Conservation (phyloP, 2,797 vertebrate genomes). For the Spondyliosoma cantharus region DNA sequence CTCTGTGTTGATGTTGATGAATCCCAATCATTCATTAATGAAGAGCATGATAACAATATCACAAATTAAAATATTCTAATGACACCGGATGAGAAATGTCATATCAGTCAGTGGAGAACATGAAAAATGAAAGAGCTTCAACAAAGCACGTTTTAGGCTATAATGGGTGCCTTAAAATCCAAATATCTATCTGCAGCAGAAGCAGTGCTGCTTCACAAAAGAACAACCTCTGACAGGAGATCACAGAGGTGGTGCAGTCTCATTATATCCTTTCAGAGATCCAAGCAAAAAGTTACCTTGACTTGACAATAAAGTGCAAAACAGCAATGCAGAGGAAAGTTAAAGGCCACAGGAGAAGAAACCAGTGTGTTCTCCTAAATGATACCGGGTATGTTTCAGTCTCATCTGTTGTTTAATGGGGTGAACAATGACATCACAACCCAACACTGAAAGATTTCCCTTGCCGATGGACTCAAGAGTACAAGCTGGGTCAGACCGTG, state of each 20-base stretch:
- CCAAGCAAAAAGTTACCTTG: background rate
- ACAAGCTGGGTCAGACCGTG: constrained; percentile 12
- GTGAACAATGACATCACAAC: constrained; percentile 16
- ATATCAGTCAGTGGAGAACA: constrained; percentile 51
- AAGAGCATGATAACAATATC: constrained; percentile 45
- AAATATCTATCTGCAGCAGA: constrained; percentile 18
- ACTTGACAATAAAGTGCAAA: constrained; percentile 20
- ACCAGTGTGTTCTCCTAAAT: constrained; percentile 1
- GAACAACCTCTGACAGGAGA: constrained; percentile 21
- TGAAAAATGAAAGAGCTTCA: constrained; percentile 16
- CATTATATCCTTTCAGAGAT: constrained; percentile 28
- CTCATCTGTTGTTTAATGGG: constrained; percentile 19
- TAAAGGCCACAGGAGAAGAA: constrained; percentile 24
- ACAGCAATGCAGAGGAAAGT: constrained; percentile 16
- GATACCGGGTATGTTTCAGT: constrained; percentile 7
- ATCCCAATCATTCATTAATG: constrained; percentile 61
- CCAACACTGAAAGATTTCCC: constrained; percentile 26
- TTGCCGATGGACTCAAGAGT: constrained; percentile 7
- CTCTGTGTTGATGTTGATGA: constrained; percentile 59
- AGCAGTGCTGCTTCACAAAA: background rate
- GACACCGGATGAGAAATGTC: constrained; percentile 44
- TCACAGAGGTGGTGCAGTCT: constrained; percentile 12
- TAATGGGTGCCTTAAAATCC: constrained; percentile 13
- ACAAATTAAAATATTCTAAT: constrained; percentile 65
- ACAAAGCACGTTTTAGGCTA: constrained; percentile 1